Base-by-base conservation (phyloP, 1,140 invertebrate genomes). In the Drosophila santomea region DNA sequence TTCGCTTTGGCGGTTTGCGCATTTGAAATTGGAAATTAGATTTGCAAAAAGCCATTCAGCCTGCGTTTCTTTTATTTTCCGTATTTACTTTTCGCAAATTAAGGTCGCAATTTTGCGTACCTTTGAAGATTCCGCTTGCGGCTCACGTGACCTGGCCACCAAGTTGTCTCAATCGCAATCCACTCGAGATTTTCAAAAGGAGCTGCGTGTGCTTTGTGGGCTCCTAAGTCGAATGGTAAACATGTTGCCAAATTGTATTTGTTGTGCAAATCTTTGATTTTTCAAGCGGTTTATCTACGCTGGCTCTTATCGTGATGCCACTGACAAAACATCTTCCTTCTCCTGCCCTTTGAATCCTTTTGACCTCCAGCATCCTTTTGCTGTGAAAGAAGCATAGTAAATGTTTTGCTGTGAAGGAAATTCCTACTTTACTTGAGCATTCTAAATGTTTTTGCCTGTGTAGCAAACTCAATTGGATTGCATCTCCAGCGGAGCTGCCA, bases 61-160 rank as follows among this genome's bases (percentile, higher is more conserved):
- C 44, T 6, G 20, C 43, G 43, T 71, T 62, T 44, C 63, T 60
- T 63, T 72, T 66, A 36, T 58, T 60, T 76, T 73, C 67, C 56
- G 32, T 90, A 78, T 91, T 91, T 90, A 89, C 79, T 84, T 91
- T 91, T 89, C 60, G 62, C 90, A 91, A 91, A 91, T 91, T 91
- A 90, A 91, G 90, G 90, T 91, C 90, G 90, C 86, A 90, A 80
- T 80, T 85, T 85, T 73, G 61, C 60, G 74, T 78, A 66, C 85
- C 80, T 89, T 89, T 89, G 84, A 89, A 80, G 85, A 89, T 80
- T 77, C 51, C 47, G 60, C 58, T 89, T 84, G 89, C 84, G 63
- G 66, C 80, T 89, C 84, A 89, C 84, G 84, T 89, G 84, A 44
- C 80, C 61, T 89, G 84, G 51, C 80, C 61, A 55, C 28, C 17